A percentile compares a stretch with the other conserved stretches of the same genome.
Evolutionary conservation across 53 echinoderm and acorn worm genomes (phyloP).

Genomic region (Pentamera pediparva): DNA sequence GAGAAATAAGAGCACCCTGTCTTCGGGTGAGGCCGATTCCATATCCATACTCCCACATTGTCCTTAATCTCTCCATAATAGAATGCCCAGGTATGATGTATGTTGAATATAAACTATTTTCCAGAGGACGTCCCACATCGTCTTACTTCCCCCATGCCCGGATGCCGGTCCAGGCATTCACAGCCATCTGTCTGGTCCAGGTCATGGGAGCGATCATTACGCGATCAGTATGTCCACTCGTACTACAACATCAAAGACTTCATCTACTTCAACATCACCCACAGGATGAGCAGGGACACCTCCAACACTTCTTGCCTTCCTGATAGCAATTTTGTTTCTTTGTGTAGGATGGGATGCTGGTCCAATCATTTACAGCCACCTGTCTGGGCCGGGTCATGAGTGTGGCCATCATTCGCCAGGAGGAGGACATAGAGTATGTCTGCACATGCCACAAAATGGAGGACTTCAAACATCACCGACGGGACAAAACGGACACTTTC

Average conservation of each 20-base stretch:
- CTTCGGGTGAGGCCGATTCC: too few species aligned
- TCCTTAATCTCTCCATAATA: too few species aligned
- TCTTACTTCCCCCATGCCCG: slow-evolving; percentile 69
- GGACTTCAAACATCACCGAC: slow-evolving; percentile 95
- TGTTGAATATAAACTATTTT: too few species aligned
- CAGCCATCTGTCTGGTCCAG: slow-evolving; percentile 79
- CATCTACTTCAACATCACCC: slow-evolving; percentile 97
- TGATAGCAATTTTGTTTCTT: slow-evolving; percentile 18
- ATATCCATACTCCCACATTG: too few species aligned
- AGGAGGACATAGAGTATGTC: slow-evolving; percentile 97
- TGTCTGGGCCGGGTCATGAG: slow-evolving; percentile 84
- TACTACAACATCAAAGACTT: slow-evolving; percentile 98
- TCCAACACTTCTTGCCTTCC: slow-evolving; percentile 94
- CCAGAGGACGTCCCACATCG: too few species aligned
- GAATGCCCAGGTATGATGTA: too few species aligned
- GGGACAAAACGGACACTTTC: slow-evolving; percentile 91
- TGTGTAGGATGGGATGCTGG: slow-evolving; percentile 75
- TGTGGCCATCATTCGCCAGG: slow-evolving; percentile 74
- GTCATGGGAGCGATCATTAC: slow-evolving; percentile 87
- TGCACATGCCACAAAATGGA: slow-evolving; percentile 96
- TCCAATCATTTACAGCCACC: slow-evolving; percentile 82
- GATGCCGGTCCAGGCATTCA: slow-evolving; percentile 84
- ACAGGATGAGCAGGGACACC: slow-evolving; percentile 92
- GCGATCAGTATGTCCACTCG: slow-evolving; percentile 85
- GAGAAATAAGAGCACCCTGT: too few species aligned